phyloP scores from a whole-genome alignment of 2,888 invertebrate species.

The Xestoiulus laeticollis region DNA sequence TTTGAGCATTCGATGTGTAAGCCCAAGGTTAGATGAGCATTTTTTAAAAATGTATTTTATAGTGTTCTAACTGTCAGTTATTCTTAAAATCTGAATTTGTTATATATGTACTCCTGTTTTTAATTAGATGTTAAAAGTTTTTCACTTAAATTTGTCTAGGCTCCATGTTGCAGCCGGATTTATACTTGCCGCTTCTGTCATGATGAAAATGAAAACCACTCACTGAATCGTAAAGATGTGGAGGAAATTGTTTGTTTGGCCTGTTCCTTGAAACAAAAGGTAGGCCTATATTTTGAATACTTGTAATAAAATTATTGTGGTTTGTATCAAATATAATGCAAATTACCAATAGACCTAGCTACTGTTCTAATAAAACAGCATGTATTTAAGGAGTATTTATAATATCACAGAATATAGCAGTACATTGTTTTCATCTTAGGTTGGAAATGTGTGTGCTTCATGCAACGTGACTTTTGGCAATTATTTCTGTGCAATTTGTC shows the following conservation, averaged over 20 bases:
- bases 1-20: not conserved
- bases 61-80: not conserved
- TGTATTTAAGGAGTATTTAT: not conserved
- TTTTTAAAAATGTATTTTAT: not conserved
- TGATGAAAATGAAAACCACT: conserved; percentile 84
- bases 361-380: too few species aligned
- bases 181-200: conserved; percentile 91
- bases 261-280: conserved; percentile 77
- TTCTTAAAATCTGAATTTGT: too few species aligned
- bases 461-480: conserved; percentile 62
- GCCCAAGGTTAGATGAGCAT: not conserved
- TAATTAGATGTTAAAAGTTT: too few species aligned
- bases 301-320: not conserved
- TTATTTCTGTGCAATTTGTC: conserved; percentile 88
- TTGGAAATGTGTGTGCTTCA: conserved; percentile 11
- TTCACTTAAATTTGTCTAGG: conserved; percentile 69
- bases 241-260: conserved; percentile 83
- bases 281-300: not conserved
- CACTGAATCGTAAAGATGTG: conserved; percentile 83
- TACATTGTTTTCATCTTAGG: conserved; percentile 40
- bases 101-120: too few species aligned
- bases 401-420: too few species aligned
- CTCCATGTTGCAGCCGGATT: conserved; percentile 87
- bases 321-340: not conserved
- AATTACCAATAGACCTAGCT: too few species aligned